These are phyloP conservation scores for Drosophila leonis DNA, from an alignment of 2,888 invertebrate genomes.

Conservation along the genomic window DNA sequence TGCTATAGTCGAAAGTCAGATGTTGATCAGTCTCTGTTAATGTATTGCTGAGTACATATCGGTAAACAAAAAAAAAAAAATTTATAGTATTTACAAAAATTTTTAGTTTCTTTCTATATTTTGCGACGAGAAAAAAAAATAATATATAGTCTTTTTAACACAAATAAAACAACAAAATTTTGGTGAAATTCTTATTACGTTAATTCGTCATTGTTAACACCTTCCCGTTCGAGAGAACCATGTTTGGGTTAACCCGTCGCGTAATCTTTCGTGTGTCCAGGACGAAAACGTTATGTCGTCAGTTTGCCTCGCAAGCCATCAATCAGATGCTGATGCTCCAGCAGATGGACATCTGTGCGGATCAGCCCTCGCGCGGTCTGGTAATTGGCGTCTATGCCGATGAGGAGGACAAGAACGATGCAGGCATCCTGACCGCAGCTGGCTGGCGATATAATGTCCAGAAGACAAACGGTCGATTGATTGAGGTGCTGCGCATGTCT, in stretches of 20 bases:
- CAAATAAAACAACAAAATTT: background rate
- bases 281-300: slow-evolving; percentile 31
- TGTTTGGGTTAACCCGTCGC: slow-evolving; percentile 69
- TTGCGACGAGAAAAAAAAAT: slow-evolving; percentile 4
- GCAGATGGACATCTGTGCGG: slow-evolving; percentile 83
- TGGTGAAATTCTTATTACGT: slow-evolving; percentile 10
- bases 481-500: slow-evolving; percentile 86
- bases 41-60: slow-evolving; percentile 58
- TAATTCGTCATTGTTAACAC: too few relatives aligned
- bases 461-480: slow-evolving; percentile 86
- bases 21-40: slow-evolving; percentile 41
- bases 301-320: slow-evolving; percentile 80
- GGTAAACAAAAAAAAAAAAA: slow-evolving; percentile 28
- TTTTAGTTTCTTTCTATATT: slow-evolving; percentile 13
- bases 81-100: slow-evolving; percentile 52
- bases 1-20: too few relatives aligned
- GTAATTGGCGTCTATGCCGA: slow-evolving; percentile 89
- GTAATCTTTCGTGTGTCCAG: slow-evolving; percentile 31
- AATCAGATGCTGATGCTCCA: slow-evolving; percentile 81
- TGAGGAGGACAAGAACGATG: slow-evolving; percentile 86
- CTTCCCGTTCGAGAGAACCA: slow-evolving; percentile 16
- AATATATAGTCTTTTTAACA: background rate
- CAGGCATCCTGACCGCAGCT: slow-evolving; percentile 88
- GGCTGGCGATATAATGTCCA: slow-evolving; percentile 88
- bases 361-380: slow-evolving; percentile 86